Evolutionary conservation across 2,888 invertebrate genomes (phyloP).

Genomic region (Strigamia crassipes): DNA sequence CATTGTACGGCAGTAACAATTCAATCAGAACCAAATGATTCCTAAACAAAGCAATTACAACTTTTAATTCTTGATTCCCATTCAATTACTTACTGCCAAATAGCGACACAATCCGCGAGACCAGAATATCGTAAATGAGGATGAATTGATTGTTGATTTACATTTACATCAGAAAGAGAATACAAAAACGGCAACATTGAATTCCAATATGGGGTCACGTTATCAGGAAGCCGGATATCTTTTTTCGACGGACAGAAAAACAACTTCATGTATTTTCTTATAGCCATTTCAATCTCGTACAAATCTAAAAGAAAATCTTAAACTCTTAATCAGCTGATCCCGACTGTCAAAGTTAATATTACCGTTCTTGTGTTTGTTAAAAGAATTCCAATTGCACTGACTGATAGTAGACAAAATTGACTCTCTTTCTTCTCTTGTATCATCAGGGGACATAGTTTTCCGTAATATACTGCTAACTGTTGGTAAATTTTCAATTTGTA

Average conservation of each 20-base stretch:
- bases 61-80: no score
- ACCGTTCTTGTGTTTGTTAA: not conserved
- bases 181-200: not conserved
- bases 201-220: not conserved
- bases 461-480: not conserved
- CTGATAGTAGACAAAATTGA: not conserved
- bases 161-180: not conserved
- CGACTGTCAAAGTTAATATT: not conserved
- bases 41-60: not conserved
- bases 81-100: not conserved
- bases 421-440: not conserved
- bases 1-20: not conserved
- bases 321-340: no score
- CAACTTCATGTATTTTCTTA: not conserved
- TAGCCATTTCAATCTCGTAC: not conserved
- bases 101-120: not conserved
- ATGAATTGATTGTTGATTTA: not conserved
- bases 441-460: not conserved
- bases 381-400: not conserved
- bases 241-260: not conserved
- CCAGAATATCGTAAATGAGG: not conserved
- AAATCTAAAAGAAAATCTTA: not conserved
- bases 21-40: not conserved
- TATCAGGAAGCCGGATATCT: not conserved
- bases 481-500: not conserved